Evolutionary conservation across 1,140 invertebrate genomes (phyloP).

Genomic region (Dolichoris vasculosae): DNA sequence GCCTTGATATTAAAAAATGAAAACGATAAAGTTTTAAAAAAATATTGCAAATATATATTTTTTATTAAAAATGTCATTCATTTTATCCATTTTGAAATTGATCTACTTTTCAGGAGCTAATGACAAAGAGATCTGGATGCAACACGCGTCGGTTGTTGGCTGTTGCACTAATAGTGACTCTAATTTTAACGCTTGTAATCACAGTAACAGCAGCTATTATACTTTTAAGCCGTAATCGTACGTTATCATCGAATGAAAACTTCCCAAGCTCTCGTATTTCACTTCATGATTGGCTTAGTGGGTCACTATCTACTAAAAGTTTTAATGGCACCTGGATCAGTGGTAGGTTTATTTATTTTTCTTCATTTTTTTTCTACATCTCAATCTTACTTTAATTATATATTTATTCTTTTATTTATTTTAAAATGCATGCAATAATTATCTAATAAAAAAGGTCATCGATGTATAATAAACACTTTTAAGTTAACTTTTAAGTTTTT

Average conservation of each 20-base stretch:
- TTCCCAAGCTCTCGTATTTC: conserved; percentile 62
- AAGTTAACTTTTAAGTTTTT: too few species aligned
- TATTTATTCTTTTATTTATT: conserved; percentile 19
- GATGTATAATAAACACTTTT: too few species aligned
- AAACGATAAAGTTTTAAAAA: too few species aligned
- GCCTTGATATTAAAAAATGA: too few species aligned
- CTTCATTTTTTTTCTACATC: neutral
- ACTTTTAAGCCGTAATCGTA: conserved; percentile 60
- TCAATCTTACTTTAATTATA: neutral
- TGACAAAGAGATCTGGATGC: conserved; percentile 71
- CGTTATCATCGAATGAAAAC: conserved; percentile 54
- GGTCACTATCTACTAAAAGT: conserved; percentile 69
- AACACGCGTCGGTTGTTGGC: conserved; percentile 69
- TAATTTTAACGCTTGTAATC: conserved; percentile 66
- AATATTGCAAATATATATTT: too few species aligned
- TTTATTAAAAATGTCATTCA: neutral
- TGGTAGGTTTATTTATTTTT: conserved; percentile 61
- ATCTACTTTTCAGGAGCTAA: conserved; percentile 68
- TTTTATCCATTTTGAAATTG: neutral
- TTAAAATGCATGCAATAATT: too few species aligned
- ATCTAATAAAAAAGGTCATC: too few species aligned
- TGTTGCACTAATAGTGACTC: conserved; percentile 62
- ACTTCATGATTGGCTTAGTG: conserved; percentile 70
- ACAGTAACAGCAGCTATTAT: conserved; percentile 67
- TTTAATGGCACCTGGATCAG: conserved; percentile 74